Conservation (phyloP, 2,113 vertebrate genomes). For the Corythornis madagascariensis region DNA sequence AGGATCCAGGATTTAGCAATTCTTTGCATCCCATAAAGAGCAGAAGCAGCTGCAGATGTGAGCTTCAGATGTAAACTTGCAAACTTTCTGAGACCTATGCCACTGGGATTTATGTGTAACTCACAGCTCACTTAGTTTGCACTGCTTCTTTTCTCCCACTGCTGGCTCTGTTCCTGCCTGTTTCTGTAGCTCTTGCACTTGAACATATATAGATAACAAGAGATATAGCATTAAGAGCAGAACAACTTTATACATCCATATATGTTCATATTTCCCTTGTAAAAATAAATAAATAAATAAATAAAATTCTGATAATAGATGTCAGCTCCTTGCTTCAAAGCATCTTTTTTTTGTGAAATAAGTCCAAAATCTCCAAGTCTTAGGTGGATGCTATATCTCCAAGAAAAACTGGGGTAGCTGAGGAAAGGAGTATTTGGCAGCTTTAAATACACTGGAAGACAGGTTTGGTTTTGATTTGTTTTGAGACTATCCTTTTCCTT, state of each 20-base stretch:
- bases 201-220: neutral
- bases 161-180: neutral
- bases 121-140: neutral
- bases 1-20: neutral
- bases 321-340: neutral
- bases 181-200: neutral
- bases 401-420: neutral
- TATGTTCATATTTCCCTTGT: neutral
- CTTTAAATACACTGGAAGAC: neutral
- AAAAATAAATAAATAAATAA: neutral
- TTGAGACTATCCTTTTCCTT: neutral
- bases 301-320: neutral
- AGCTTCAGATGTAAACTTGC: neutral
- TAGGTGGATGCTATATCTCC: neutral
- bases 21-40: neutral
- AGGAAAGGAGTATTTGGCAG: neutral
- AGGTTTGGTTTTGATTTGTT: neutral
- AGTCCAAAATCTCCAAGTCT: neutral
- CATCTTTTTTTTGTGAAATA: neutral
- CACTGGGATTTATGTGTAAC: neutral
- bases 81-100: neutral
- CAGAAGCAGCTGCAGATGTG: neutral
- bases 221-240: neutral
- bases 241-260: neutral
- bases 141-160: neutral